These are phyloP conservation scores for Rhinolophus sinicus DNA, from an alignment of 2,113 vertebrate genomes.

Conservation along the genomic window DNA sequence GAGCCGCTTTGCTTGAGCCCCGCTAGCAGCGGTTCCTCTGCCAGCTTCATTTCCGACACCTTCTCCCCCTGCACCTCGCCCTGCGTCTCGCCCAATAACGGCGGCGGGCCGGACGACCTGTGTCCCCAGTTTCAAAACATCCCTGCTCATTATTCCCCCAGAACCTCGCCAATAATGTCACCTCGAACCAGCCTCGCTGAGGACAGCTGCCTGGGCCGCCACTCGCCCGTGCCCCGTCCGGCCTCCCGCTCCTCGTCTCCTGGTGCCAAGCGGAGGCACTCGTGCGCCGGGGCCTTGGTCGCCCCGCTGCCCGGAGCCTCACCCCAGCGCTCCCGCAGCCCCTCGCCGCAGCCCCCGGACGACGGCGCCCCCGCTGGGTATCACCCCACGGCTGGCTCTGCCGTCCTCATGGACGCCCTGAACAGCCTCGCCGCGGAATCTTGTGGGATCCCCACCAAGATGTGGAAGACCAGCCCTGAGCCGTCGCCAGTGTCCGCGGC, in stretches of 20 bases:
- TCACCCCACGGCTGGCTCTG: constrained; percentile 82
- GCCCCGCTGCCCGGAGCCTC: constrained; percentile 87
- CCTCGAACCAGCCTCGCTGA: constrained; percentile 93
- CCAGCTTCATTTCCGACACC: constrained; percentile 99
- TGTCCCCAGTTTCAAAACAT: constrained; percentile 97
- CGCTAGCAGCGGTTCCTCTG: constrained; percentile 98
- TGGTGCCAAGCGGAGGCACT: constrained; percentile 96
- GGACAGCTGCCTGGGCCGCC: constrained; percentile 92
- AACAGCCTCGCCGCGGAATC: constrained; percentile 88
- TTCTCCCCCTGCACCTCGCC: constrained; percentile 96
- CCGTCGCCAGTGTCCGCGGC: constrained; percentile 84
- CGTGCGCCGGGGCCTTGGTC: constrained; percentile 90
- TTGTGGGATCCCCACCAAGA: constrained; percentile 93
- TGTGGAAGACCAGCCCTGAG: constrained; percentile 93
- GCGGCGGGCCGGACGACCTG: constrained; percentile 93
- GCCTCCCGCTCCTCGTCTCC: constrained; percentile 96
- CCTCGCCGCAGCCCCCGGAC: constrained; percentile 93
- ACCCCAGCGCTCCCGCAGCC: constrained; percentile 93
- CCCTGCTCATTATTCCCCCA: constrained; percentile 95
- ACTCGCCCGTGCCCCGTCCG: constrained; percentile 93
- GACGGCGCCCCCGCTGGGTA: constrained; percentile 84
- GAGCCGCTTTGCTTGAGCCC: constrained; percentile 98
- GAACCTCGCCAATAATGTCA: constrained; percentile 97
- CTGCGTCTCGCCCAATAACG: constrained; percentile 97
- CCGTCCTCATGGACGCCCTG: constrained; percentile 89